Evolutionary conservation across 1,140 invertebrate species (phyloP).

Genomic region (Platyura marginata): DNA sequence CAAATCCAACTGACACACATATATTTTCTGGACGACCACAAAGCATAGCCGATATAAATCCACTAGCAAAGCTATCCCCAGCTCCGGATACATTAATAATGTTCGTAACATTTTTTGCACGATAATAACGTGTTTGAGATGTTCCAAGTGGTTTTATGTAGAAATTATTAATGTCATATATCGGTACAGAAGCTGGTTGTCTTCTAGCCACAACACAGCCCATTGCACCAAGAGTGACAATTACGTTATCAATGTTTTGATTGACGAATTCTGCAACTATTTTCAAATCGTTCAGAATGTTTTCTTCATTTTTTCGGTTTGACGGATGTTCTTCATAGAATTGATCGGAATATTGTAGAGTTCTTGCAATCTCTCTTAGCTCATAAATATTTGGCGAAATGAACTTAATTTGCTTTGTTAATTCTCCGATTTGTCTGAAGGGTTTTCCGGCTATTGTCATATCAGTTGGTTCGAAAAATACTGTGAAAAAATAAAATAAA

Average conservation of each 20-base stretch:
- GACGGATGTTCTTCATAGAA: slow-evolving; percentile 6
- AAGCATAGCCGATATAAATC: slow-evolving; percentile 33
- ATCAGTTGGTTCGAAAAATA: slow-evolving; percentile 53
- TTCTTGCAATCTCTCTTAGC: slow-evolving; percentile 32
- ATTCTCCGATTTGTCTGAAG: slow-evolving; percentile 18
- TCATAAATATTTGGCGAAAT: slow-evolving; percentile 57
- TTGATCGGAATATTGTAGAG: slow-evolving; percentile 8
- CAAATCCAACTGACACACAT: slow-evolving; percentile 32
- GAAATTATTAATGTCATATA: neutral
- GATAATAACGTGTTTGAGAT: slow-evolving; percentile 24
- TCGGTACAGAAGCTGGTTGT: slow-evolving; percentile 6
- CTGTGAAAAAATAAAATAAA: slow-evolving; percentile 24
- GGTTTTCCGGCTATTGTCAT: slow-evolving; percentile 35
- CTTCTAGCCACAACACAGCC: slow-evolving; percentile 29
- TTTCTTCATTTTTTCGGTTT: slow-evolving; percentile 6
- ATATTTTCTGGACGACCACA: slow-evolving; percentile 23
- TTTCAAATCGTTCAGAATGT: slow-evolving; percentile 12
- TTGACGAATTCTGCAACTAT: slow-evolving; percentile 7
- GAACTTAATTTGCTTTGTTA: slow-evolving; percentile 30
- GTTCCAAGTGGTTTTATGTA: slow-evolving; percentile 2
- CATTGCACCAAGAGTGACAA: slow-evolving; percentile 33
- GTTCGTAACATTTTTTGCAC: slow-evolving; percentile 19
- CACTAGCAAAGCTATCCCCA: slow-evolving; percentile 41
- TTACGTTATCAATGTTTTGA: slow-evolving; percentile 28
- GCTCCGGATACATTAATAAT: slow-evolving; percentile 42